Evolutionary conservation across 2,797 vertebrate genomes (phyloP).

Genomic region (Antrozous pallidus): DNA sequence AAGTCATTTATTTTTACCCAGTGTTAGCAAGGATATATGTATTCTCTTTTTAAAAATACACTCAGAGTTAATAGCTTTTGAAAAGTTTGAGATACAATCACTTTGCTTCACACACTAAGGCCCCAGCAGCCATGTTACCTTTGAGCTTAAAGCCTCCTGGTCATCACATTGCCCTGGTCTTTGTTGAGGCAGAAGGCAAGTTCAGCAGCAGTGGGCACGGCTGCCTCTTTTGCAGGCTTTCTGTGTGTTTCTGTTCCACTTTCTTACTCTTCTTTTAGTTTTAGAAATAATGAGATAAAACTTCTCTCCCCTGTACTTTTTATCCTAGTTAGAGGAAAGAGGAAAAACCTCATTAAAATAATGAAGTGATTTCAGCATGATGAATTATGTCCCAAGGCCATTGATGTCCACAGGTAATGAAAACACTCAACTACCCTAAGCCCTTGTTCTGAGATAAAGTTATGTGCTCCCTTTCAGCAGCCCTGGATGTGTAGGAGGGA

Average conservation of each 20-base stretch:
- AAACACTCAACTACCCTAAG: background rate
- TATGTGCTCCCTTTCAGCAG: background rate
- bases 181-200: slow-evolving; percentile 41
- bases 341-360: slow-evolving; percentile 80
- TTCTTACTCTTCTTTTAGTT: slow-evolving; percentile 49
- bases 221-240: slow-evolving; percentile 10
- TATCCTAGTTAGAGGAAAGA: slow-evolving; percentile 62
- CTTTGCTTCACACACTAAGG: background rate
- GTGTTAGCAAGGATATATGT: background rate
- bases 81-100: background rate
- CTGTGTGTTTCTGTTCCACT: accelerated
- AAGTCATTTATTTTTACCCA: slow-evolving; percentile 51
- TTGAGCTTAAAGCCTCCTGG: background rate
- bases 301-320: slow-evolving; percentile 51
- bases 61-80: slow-evolving; percentile 20
- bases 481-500: background rate
- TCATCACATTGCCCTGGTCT: background rate
- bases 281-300: slow-evolving; percentile 73
- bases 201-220: background rate
- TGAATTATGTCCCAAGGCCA: slow-evolving; percentile 64
- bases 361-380: slow-evolving; percentile 65
- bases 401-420: slow-evolving; percentile 61
- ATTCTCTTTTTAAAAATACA: slow-evolving; percentile 21
- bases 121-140: background rate
- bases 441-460: slow-evolving; percentile 32